Base-by-base conservation (phyloP, 1,140 invertebrate genomes). In the Philopotamus ludificatus region DNA sequence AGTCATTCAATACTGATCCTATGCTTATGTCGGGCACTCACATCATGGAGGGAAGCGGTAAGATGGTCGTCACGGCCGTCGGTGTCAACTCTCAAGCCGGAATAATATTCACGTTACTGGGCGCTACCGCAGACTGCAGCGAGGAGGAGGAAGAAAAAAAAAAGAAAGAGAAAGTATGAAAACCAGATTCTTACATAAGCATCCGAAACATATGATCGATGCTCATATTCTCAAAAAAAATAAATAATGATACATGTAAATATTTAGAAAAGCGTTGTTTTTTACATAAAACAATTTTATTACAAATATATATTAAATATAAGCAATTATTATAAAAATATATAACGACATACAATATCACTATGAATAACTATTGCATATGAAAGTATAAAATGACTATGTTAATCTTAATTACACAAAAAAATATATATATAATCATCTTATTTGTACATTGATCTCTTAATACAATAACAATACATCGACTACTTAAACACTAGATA, bases 21-120 rank as follows among this genome's bases (percentile, higher is more conserved):
- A 83, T 89, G 76, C 68, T 89, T 21, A 74, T 89, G 16, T 89
- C 87, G 65, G 86, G 85, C 7, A 71, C 66, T 26, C 70, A 71
- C 34, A 60, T 71, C 3, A 92, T 92, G 90, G 90, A 92, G 75
- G 90, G 90, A 7, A 91, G 88, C 78, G 90, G 89, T 8, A 89
- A 88, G 75, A 90, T 92, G 86, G 71, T 92, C 53, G 88, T 92
- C n/a, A 86, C 87, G 22, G 90, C 90, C 28, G 90, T 92, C n/a
- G 90, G 90, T 63, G 81, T 90, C 57, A 91, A 91, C 73, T 92
- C 90, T 21, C 90, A 92, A 73, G 88, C 90, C 44, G 90, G 90
- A 67, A 92, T 92, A 64, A 92, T 92, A 63, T 91, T 92, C 74
- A 87, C 88, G 21, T 78, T 92, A 0, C 80, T 92, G 8, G 69